These are phyloP conservation scores for Festucalex cinctus DNA, from an alignment of 2,113 vertebrate genomes.

Conservation along the genomic window DNA sequence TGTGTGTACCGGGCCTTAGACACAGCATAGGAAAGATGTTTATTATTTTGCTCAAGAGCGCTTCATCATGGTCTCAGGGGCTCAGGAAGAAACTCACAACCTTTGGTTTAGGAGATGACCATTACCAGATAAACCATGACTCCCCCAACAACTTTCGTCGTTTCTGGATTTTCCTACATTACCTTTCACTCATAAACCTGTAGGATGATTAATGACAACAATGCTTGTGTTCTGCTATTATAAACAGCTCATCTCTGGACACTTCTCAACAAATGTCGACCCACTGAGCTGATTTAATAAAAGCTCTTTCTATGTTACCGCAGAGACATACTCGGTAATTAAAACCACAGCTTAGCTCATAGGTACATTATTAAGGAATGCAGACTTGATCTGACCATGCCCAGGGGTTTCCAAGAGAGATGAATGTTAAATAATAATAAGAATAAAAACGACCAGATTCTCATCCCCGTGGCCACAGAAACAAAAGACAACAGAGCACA, in stretches of 20 bases:
- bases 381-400: slow-evolving; percentile 41
- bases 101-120: no score
- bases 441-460: slow-evolving; percentile 30
- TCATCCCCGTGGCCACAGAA: slow-evolving; percentile 26
- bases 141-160: no score
- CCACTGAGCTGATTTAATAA: slow-evolving; percentile 71
- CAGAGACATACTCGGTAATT: slow-evolving; percentile 61
- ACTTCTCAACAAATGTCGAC: slow-evolving; percentile 50
- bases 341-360: slow-evolving; percentile 41
- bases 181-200: neutral
- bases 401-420: slow-evolving; percentile 51
- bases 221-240: slow-evolving; percentile 18
- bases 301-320: slow-evolving; percentile 53
- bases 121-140: no score
- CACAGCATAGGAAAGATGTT: no score
- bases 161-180: neutral
- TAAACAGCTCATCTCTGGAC: slow-evolving; percentile 54
- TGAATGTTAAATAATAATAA: slow-evolving; percentile 18
- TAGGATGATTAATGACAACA: slow-evolving; percentile 21
- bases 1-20: no score
- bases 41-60: no score
- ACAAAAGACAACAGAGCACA: slow-evolving; percentile 27
- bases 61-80: no score
- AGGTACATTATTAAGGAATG: slow-evolving; percentile 51
- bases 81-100: no score